Base-by-base conservation (phyloP, 2,888 invertebrate genomes). In the Ornithoptera alexandrae region DNA sequence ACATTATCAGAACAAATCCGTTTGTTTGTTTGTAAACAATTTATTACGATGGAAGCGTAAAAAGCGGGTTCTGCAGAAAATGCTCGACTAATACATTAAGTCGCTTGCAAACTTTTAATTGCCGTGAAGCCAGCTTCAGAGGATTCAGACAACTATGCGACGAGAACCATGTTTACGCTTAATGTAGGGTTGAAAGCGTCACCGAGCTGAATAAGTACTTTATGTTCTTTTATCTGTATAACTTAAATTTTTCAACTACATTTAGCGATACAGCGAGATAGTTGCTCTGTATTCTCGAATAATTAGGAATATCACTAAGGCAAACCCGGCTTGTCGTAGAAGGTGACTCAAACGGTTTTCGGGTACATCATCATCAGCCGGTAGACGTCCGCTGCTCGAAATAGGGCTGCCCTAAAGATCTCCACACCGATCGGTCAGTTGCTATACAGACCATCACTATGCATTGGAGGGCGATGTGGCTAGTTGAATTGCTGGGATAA, bases 31-130 rank as follows among this genome's bases (percentile, higher is more conserved):
- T 12, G 2, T n/a, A 56, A 56, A 56, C 56, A n/a, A 20, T 56
- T 20, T 56, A 10, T 56, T 56, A 46, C 46, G 56, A 56, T 20
- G 56, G n/a, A 6, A 20, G 56, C 56, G 20, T 10, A 56, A 56
- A 56, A 56, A 56, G 56, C 56, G 56, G 8, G 56, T 56, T 56
- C 56, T 20, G 20, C 56, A 46, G 46, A 46, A 56, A 56, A 56
- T 30, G 17, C 22, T 65, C n/a, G 39, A 20, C 57, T 58, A 58
- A 59, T 65, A 46, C 58, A 65, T 20, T 56, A 64, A 58, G 36
- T 64, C 20, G 58, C 46, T 65, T 65, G 58, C 65, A 65, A 65
- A 65, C 42, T 65, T 65, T 58, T 65, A 65, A 65, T 65, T 65
- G 42, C 65, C 42, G 42, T 65, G 24, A 65, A 65, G 17, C 42